Base-by-base conservation (phyloP, 64 coral and sea anemone genomes). In the Pocillopora damicornis region DNA sequence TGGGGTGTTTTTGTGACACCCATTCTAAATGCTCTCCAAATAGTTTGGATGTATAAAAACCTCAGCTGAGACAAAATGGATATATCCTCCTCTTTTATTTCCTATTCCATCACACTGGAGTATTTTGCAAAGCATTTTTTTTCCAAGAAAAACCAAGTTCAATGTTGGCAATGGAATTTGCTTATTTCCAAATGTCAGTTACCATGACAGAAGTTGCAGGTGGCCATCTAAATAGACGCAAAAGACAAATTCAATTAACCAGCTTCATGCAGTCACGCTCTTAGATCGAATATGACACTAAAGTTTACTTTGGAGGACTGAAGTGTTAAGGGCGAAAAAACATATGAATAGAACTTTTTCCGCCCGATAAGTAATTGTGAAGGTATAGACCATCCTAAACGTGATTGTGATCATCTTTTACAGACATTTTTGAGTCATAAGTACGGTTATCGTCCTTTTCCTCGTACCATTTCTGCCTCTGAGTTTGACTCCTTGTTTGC, bases 361-460 rank as follows among this genome's bases (percentile, higher is more conserved):
- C 42, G 7, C 42, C 42, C 30, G 30, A 30, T 30, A 30, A 30
- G 30, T 30, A 30, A 30, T 30, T 30, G 30, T 30, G 30, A 30
- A 30, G 30, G 30, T 30, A 30, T 51, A 51, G 42, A 51, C 42
- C 7, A 7, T 51, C 42, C 42, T 51, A 51, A 51, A 51, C 42
- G 42, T 7, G 42, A 51, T 22, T 35, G 1, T 75, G 36, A 37
- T 58, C 10, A 38, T 69, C 35, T 63, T 72, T 63, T 87, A 13
- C 56, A 97, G 94, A 93, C 94, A 72, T 93, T 97, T 18, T 74
- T 97, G 5, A 79, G 94, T 59, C 94, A 97, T 75, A 97, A 97
- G 56, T 97, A 97, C 67, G 94, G 94, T 51, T 89, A 90, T 78
- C 37, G 91, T 87, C 88, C 94, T 62, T 92, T 97, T 37, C 94